phyloP scores from a whole-genome alignment of 2,797 vertebrate genomes.

The Protonibea diacanthus region DNA sequence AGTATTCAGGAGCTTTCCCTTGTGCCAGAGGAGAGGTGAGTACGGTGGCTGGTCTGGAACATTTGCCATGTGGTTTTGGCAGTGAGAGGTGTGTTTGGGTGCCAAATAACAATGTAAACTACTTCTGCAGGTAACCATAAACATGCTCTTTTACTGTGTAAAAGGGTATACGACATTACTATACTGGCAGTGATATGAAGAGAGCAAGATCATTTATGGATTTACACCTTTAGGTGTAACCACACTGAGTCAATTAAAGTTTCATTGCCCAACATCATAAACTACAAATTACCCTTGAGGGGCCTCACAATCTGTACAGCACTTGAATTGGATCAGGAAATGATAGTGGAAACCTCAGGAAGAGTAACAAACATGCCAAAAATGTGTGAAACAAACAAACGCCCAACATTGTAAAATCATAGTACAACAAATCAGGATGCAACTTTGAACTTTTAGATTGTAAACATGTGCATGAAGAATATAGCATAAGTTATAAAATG shows the following conservation, averaged over 20 bases:
- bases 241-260: no score
- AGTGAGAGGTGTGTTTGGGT: neutral
- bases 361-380: neutral
- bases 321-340: no score
- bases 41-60: neutral
- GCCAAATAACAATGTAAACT: neutral
- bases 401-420: neutral
- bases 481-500: neutral
- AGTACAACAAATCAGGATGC: neutral
- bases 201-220: neutral
- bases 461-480: neutral
- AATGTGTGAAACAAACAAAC: neutral
- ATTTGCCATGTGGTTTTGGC: neutral
- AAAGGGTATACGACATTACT: no score
- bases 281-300: no score
- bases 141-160: no score
- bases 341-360: no score
- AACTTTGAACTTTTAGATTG: neutral
- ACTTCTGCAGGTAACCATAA: neutral
- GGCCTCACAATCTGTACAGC: no score
- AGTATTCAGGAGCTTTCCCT: conserved; percentile 92
- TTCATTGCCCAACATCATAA: no score
- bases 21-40: conserved; percentile 97
- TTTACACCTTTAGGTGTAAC: neutral
- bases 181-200: no score